Base-by-base conservation (phyloP, 2,797 vertebrate species). In the Fringilla coelebs region DNA sequence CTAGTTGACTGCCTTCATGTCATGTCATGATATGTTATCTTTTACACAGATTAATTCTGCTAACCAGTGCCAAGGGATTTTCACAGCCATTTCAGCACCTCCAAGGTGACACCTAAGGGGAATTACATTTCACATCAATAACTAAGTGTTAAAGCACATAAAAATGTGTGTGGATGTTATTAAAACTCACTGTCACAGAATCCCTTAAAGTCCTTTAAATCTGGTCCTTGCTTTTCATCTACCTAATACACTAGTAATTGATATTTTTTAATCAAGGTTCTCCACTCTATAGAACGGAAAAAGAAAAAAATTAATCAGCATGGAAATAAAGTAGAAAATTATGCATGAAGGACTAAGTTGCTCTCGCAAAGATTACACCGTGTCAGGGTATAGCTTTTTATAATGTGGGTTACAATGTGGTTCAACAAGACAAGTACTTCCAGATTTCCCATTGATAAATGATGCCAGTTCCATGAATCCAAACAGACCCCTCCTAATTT, bases 21-120 rank as follows among this genome's bases (percentile, higher is more conserved):
- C 79, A 65, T 32, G 63, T 49, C 93, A 90, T 7, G 49, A 85
- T 63, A 84, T 54, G 82, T 93, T 87, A 82, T 28, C 46, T 91
- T 95, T 86, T 34, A 87, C 54, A 93, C 26, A 43, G 45, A 36
- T 72, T 87, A 89, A 82, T 60, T 77, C 67, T 83, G 66, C 70
- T 89, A 75, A 84, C 66, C 29, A 82, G 25, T 71, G 55, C 88
- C 81, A 58, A 55, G 80, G 67, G 66, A 87, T 83, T 85, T 95
- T 92, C 89, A 90, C 68, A 81, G 75, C 62, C 72, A 32, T 87
- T 90, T 95, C 87, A 90, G 54, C 86, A 91, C 83, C 80, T 88
- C 74, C 76, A 90, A 89, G 73, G 94, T 71, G 66, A 91, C 41
- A 60, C 36, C 61, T 78, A 73, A 83, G 45, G 62, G 63, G 76